phyloP scores from a whole-genome alignment of 37 sponge, comb jelly and placozoan genomes.

The Diacarnus erythraeanus region DNA sequence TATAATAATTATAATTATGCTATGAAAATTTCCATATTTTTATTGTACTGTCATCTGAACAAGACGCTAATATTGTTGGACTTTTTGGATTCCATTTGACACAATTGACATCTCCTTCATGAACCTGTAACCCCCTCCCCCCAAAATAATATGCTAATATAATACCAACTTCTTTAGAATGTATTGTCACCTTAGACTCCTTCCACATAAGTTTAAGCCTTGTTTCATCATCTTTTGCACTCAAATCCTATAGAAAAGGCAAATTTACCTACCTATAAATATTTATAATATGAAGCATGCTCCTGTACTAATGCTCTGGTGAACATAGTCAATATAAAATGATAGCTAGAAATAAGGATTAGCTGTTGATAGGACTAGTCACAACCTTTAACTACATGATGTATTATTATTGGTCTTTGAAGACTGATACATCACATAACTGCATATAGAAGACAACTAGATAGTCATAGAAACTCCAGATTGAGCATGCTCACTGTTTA shows the following conservation, averaged over 20 bases:
- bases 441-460: no score
- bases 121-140: constrained; percentile 59
- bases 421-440: no score
- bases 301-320: no score
- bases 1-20: not conserved
- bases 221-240: constrained; percentile 38
- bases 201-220: constrained; percentile 48
- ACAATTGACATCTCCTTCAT: constrained; percentile 84
- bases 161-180: not conserved
- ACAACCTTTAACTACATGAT: no score
- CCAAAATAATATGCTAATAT: not conserved
- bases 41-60: constrained; percentile 87
- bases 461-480: no score
- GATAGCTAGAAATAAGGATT: no score
- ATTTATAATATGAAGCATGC: no score
- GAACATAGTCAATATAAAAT: no score
- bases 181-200: constrained; percentile 30
- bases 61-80: constrained; percentile 71
- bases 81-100: constrained; percentile 89
- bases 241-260: constrained; percentile 21
- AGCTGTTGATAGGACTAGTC: no score
- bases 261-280: not conserved
- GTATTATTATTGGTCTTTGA: no score
- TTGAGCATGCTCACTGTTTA: no score
- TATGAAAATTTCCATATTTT: constrained; percentile 73